Conservation (phyloP, 2,797 vertebrate genomes). For the Danio choprae region DNA sequence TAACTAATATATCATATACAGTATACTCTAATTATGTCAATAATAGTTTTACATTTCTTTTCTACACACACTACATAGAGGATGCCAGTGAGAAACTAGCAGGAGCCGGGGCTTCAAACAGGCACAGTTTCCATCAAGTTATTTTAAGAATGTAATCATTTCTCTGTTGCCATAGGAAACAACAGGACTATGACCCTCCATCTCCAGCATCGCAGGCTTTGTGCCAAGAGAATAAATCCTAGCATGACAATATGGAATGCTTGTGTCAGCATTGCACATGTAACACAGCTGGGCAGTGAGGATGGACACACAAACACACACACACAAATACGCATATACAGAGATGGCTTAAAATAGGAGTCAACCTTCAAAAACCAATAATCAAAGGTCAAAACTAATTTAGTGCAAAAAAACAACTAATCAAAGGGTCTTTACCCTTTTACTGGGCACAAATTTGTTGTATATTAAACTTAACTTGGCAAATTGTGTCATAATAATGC, state of each 20-base stretch:
- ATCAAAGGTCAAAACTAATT: background rate
- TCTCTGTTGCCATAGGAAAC: constrained; percentile 55
- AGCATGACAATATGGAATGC: constrained; percentile 34
- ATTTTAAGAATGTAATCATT: constrained; percentile 53
- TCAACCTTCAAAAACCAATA: background rate
- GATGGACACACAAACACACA: background rate
- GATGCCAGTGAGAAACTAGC: background rate
- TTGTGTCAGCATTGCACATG: constrained; percentile 26
- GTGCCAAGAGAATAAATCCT: constrained; percentile 24
- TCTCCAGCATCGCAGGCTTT: constrained; percentile 19
- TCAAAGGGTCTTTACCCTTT: background rate
- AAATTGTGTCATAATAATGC: background rate
- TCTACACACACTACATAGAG: background rate
- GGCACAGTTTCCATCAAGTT: constrained; percentile 31
- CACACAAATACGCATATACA: background rate
- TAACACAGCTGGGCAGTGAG: constrained; percentile 5
- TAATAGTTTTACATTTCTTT: constrained; percentile 1
- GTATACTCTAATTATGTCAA: background rate
- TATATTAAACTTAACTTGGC: too few species aligned
- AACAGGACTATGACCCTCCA: constrained; percentile 34
- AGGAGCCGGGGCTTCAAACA: constrained; percentile 15
- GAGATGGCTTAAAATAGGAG: background rate
- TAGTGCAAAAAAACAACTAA: background rate
- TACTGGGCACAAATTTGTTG: background rate
- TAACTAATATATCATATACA: background rate